phyloP scores from a whole-genome alignment of 1,140 invertebrate genomes.

The Drosophila chauvacae region DNA sequence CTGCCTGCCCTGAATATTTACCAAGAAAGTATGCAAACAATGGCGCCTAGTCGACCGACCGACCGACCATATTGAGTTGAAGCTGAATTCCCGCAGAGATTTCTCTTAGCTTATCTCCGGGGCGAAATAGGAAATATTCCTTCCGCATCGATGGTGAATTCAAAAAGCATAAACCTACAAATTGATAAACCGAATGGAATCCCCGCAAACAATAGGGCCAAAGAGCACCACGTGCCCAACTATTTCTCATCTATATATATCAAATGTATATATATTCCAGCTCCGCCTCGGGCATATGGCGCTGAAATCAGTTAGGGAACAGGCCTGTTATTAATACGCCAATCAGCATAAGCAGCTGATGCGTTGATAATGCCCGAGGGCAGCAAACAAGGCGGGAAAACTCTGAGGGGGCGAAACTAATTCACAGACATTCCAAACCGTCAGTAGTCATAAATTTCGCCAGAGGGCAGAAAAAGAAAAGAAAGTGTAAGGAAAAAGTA shows the following conservation, averaged over 20 bases:
- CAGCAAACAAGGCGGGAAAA: slow-evolving; percentile 32
- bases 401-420: slow-evolving; percentile 37
- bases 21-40: slow-evolving; percentile 58
- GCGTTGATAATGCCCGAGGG: slow-evolving; percentile 49
- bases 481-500: slow-evolving; percentile 3
- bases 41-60: slow-evolving; percentile 5
- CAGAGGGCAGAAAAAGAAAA: slow-evolving; percentile 32
- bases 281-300: slow-evolving; percentile 39
- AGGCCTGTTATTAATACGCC: slow-evolving; percentile 66
- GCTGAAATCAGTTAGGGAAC: slow-evolving; percentile 56
- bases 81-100: slow-evolving; percentile 21
- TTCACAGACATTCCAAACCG: slow-evolving; percentile 52
- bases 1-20: slow-evolving; percentile 22
- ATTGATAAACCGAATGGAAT: slow-evolving; percentile 49
- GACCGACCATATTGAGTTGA: slow-evolving; percentile 14
- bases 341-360: slow-evolving; percentile 78
- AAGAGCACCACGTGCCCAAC: slow-evolving; percentile 39
- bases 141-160: slow-evolving; percentile 53
- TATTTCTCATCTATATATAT: slow-evolving; percentile 14
- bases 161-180: slow-evolving; percentile 18
- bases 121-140: slow-evolving; percentile 24
- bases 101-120: slow-evolving; percentile 14
- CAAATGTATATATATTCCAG: neutral
- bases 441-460: slow-evolving; percentile 71
- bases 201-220: slow-evolving; percentile 21